Percentiles rank a stretch among this genome's conserved stretches.
These are phyloP conservation scores for Dioctria rufipes DNA, from an alignment of 2,888 invertebrate genomes.

Conservation along the genomic window DNA sequence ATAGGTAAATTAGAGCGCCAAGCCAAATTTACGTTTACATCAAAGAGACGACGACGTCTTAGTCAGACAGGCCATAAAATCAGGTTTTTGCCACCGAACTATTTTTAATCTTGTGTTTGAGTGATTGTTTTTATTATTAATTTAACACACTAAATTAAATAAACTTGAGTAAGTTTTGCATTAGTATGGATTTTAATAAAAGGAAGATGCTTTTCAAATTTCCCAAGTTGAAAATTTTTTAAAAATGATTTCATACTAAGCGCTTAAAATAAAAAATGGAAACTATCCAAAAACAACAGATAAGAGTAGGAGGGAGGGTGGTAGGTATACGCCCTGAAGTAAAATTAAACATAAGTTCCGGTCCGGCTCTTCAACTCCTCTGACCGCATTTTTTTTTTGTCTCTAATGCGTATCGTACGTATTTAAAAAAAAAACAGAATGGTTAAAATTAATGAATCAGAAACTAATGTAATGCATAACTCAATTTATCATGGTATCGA, in stretches of 20 bases:
- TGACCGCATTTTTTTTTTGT: too few relatives aligned
- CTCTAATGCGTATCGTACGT: too few relatives aligned
- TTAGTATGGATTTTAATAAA: too few relatives aligned
- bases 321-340: too few relatives aligned
- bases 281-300: conserved; percentile 8
- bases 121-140: not conserved
- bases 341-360: too few relatives aligned
- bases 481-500: not conserved
- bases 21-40: conserved; percentile 11
- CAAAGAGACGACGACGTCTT: not conserved
- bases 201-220: not conserved
- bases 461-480: not conserved
- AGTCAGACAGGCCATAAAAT: not conserved
- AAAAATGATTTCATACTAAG: conserved; percentile 7
- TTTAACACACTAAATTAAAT: not conserved
- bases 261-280: conserved; percentile 33
- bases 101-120: conserved; percentile 4
- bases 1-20: conserved; percentile 13
- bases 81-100: conserved; percentile 7
- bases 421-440: too few relatives aligned
- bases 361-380: too few relatives aligned
- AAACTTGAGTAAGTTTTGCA: too few relatives aligned
- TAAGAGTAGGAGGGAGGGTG: too few relatives aligned
- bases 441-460: not conserved
- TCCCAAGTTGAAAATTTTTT: not conserved